Conservation (phyloP, 2,113 vertebrate species). For the Columbina picui region DNA sequence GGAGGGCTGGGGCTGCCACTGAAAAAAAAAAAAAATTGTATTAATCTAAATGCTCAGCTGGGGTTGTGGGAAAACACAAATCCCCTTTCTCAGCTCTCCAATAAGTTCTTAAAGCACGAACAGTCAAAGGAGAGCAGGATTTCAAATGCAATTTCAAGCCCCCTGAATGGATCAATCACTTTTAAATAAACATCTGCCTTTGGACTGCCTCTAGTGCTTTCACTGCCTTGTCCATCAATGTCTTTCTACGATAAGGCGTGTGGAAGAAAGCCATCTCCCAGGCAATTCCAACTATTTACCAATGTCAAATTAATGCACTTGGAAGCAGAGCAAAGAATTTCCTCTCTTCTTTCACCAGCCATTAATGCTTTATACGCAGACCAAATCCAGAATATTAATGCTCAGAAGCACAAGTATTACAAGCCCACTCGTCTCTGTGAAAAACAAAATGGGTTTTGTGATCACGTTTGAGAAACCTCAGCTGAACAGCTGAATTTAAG, state of each 20-base stretch:
- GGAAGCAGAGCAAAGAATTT: slow-evolving; percentile 56
- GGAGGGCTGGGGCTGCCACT: neutral
- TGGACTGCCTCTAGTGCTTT: slow-evolving; percentile 52
- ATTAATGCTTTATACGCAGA: slow-evolving; percentile 2
- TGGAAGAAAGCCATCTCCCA: slow-evolving; percentile 65
- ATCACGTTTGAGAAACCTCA: slow-evolving; percentile 9
- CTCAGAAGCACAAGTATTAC: neutral
- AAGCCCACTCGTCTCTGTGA: neutral
- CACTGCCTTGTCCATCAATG: slow-evolving; percentile 64
- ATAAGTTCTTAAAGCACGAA: slow-evolving; percentile 7
- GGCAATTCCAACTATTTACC: slow-evolving; percentile 60
- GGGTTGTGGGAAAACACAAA: slow-evolving; percentile 45
- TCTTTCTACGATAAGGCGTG: slow-evolving; percentile 52
- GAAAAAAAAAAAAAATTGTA: neutral
- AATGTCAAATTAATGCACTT: slow-evolving; percentile 61
- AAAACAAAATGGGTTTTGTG: neutral
- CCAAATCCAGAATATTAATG: slow-evolving; percentile 33
- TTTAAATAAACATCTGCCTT: slow-evolving; percentile 62
- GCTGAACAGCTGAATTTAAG: neutral
- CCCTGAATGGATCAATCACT: slow-evolving; percentile 56
- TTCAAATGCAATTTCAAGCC: slow-evolving; percentile 49
- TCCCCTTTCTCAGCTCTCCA: slow-evolving; percentile 9
- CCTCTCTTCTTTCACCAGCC: slow-evolving; percentile 13
- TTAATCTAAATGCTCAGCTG: slow-evolving; percentile 25
- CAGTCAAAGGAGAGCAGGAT: slow-evolving; percentile 44